These are phyloP conservation scores for Melanargia galathea DNA, from an alignment of 2,888 invertebrate species.

Conservation along the genomic window DNA sequence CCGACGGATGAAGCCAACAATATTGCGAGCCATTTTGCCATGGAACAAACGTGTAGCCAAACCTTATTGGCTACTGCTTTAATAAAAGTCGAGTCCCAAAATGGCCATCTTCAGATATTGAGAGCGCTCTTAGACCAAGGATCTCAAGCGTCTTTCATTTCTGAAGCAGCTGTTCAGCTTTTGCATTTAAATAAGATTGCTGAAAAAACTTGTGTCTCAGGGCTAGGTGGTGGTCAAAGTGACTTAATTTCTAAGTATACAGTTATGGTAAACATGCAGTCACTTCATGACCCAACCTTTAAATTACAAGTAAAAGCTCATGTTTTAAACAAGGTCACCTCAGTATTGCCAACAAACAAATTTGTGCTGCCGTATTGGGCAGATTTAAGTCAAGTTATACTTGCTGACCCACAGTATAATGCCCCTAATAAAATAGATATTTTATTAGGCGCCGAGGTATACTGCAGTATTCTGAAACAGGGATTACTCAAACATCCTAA, in stretches of 20 bases:
- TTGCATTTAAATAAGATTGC: constrained; percentile 15
- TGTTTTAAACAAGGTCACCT: constrained; percentile 12
- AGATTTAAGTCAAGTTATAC: not conserved
- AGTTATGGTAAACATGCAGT: not conserved
- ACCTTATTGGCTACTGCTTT: constrained; percentile 41
- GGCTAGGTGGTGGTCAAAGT: constrained; percentile 8
- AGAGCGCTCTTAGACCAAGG: constrained; percentile 43
- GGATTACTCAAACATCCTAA: constrained; percentile 27
- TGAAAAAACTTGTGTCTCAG: constrained; percentile 2
- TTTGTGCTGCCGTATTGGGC: constrained; percentile 2
- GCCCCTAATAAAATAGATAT: constrained; percentile 21
- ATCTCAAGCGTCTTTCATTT: constrained; percentile 33
- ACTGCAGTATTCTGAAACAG: constrained; percentile 18
- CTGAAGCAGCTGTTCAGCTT: constrained; percentile 25
- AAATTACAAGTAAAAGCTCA: constrained; percentile 9
- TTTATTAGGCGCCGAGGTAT: constrained; percentile 25
- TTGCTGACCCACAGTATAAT: constrained; percentile 12
- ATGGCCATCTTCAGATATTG: constrained; percentile 24
- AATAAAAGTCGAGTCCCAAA: constrained; percentile 32
- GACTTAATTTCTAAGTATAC: not conserved
- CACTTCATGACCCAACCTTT: not conserved
- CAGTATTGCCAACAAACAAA: constrained; percentile 5
- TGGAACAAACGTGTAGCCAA: constrained; percentile 13
- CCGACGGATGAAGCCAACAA: constrained; percentile 19
- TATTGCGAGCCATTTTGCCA: constrained; percentile 11